Conservation (phyloP, 2,888 invertebrate genomes). For the Lasioglossum villosulum region DNA sequence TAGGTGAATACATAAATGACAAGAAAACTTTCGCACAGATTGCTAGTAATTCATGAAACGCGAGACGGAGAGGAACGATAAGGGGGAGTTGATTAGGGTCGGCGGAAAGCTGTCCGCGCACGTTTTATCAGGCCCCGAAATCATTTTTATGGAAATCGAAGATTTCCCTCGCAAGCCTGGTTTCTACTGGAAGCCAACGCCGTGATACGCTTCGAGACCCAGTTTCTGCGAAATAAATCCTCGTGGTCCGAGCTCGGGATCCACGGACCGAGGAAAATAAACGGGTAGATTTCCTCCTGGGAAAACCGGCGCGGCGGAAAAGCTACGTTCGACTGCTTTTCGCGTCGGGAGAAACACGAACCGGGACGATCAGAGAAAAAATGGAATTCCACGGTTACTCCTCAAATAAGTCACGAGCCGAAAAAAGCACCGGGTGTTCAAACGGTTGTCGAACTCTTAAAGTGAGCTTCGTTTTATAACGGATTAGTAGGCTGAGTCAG, state of each 20-base stretch:
- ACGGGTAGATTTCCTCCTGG: conserved; percentile 11
- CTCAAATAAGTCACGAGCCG: not conserved
- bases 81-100: not conserved
- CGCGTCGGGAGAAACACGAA: not conserved
- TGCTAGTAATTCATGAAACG: not conserved
- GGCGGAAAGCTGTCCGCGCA: not conserved
- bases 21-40: not conserved
- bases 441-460: conserved; percentile 22
- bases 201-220: conserved; percentile 10
- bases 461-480: not conserved
- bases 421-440: conserved; percentile 7
- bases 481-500: not conserved
- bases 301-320: not conserved
- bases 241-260: not conserved
- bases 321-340: conserved; percentile 1
- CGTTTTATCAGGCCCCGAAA: not conserved
- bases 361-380: no score
- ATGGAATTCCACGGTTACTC: not conserved
- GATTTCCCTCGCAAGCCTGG: conserved; percentile 6
- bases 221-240: conserved; percentile 23
- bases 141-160: conserved; percentile 15
- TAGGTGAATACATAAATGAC: not conserved
- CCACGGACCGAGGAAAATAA: not conserved
- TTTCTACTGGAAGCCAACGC: conserved; percentile 3
- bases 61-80: not conserved